Evolutionary conservation across 2,113 vertebrate species (phyloP).

Genomic region (Callionymus lyra): DNA sequence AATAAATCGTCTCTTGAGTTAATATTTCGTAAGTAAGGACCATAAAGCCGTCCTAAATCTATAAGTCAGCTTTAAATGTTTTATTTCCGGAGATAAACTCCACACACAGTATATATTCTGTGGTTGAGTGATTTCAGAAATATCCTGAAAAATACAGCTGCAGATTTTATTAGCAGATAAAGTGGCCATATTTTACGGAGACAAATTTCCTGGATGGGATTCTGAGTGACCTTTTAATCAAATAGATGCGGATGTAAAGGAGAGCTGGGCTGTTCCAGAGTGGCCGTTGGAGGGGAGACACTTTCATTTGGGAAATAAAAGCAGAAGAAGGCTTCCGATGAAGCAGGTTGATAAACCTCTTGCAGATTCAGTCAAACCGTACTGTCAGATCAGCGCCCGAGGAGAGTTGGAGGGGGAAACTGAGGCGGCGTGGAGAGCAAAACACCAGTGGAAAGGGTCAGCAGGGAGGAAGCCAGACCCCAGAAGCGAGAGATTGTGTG

Average conservation of each 20-base stretch:
- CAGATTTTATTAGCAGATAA: conserved; percentile 53
- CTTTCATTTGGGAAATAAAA: conserved; percentile 44
- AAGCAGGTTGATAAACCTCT: conserved; percentile 44
- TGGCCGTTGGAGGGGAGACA: conserved; percentile 18
- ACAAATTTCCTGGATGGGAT: conserved; percentile 42
- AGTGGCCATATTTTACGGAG: conserved; percentile 37
- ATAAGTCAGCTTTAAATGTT: no score
- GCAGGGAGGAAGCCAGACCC: conserved; percentile 63
- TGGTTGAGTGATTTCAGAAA: conserved; percentile 20
- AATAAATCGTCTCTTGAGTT: no score
- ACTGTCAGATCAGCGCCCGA: conserved; percentile 50
- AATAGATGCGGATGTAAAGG: conserved; percentile 31
- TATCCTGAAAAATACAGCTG: conserved; percentile 31
- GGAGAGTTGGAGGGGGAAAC: conserved; percentile 40
- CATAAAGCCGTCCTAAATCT: no score
- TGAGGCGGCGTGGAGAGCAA: conserved; percentile 49
- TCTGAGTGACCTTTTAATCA: conserved; percentile 41
- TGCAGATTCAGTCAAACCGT: conserved; percentile 57
- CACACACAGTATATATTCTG: conserved; percentile 12
- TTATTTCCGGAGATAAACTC: no score
- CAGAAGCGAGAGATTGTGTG: conserved; percentile 57
- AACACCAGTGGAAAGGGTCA: conserved; percentile 56
- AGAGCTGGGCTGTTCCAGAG: conserved; percentile 16
- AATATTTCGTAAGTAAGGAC: no score
- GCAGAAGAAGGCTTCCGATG: conserved; percentile 17